These are phyloP conservation scores for Cyphomyrus plagiostoma DNA, from an alignment of 2,113 vertebrate species.

Conservation along the genomic window DNA sequence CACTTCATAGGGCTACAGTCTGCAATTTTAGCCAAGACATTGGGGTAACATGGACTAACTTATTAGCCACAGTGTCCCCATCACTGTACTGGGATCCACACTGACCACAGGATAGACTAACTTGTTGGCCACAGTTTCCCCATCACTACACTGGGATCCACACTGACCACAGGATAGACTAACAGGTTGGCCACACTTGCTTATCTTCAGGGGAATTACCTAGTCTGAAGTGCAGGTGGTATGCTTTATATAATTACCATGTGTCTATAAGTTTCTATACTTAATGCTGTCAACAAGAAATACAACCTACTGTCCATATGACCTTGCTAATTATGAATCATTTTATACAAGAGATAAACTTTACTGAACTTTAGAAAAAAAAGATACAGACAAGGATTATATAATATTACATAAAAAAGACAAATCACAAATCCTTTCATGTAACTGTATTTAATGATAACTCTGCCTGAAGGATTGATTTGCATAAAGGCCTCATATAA, in stretches of 20 bases:
- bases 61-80: background rate
- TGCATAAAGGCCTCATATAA: background rate
- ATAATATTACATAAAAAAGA: background rate
- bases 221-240: background rate
- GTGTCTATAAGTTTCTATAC: background rate
- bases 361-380: background rate
- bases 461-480: background rate
- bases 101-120: too few relatives aligned
- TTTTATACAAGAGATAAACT: background rate
- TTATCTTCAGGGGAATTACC: background rate
- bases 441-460: slow-evolving; percentile 4
- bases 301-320: background rate
- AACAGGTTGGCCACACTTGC: background rate
- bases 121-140: too few relatives aligned
- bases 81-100: background rate
- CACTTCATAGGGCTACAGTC: background rate
- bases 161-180: background rate
- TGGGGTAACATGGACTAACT: background rate
- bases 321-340: background rate
- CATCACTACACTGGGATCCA: background rate
- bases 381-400: background rate
- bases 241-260: background rate
- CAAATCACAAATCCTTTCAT: background rate
- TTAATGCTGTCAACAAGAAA: background rate
- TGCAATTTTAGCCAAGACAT: background rate